Evolutionary conservation across 2,888 invertebrate species (phyloP).

Genomic region (Acanthosepion lycidas): DNA sequence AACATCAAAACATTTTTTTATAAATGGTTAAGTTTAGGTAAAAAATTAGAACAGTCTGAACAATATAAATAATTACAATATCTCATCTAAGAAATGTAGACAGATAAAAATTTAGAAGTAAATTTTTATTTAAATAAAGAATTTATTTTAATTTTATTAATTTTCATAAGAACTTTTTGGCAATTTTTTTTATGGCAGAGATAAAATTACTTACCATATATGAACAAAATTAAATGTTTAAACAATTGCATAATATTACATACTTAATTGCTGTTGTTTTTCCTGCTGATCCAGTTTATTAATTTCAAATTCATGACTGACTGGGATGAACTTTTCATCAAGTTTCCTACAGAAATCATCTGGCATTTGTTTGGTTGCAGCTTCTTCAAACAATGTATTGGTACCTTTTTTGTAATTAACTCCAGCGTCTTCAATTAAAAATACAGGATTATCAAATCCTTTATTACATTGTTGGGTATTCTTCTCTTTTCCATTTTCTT

Average conservation of each 20-base stretch:
- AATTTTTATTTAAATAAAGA: no score
- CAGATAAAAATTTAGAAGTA: no score
- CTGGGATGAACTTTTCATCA: background rate
- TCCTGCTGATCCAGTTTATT: background rate
- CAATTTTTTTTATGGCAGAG: background rate
- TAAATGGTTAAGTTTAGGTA: no score
- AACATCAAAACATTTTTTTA: no score
- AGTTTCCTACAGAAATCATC: background rate
- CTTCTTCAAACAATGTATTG: background rate
- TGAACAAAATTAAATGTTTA: background rate
- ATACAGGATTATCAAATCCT: background rate
- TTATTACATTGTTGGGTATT: background rate
- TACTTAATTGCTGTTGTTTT: background rate
- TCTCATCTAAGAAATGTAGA: no score
- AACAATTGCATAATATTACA: background rate
- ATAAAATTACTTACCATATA: background rate
- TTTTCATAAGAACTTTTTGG: background rate
- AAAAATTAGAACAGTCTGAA: no score
- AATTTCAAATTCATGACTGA: no score
- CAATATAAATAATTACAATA: no score
- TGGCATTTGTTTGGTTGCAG: background rate
- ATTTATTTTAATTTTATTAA: no score
- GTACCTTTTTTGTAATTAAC: background rate
- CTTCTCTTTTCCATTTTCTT: background rate
- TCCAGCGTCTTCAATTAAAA: background rate